Conservation (phyloP, 2,888 invertebrate genomes). For the Calephelis perditalis region DNA sequence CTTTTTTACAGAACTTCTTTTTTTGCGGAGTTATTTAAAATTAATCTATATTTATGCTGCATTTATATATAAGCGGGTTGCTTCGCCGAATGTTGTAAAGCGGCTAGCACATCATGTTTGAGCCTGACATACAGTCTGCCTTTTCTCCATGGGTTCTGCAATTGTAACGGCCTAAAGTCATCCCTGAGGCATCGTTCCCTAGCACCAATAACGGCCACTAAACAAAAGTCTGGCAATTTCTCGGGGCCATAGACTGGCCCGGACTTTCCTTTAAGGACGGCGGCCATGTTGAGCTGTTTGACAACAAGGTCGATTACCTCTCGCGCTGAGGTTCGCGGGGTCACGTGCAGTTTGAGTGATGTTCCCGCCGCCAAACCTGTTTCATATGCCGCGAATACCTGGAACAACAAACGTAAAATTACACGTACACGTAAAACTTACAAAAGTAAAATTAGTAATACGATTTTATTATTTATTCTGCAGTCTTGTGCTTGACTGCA, state of each 20-base stretch:
- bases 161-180: slow-evolving; percentile 94
- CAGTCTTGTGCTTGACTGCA: too few relatives aligned
- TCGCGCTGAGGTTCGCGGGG: slow-evolving; percentile 93
- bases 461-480: too few relatives aligned
- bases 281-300: slow-evolving; percentile 96
- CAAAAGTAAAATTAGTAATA: too few relatives aligned
- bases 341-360: slow-evolving; percentile 95
- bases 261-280: slow-evolving; percentile 88
- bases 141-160: slow-evolving; percentile 97
- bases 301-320: slow-evolving; percentile 98
- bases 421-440: too few relatives aligned
- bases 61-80: slow-evolving; percentile 82
- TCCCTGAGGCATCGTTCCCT: slow-evolving; percentile 95
- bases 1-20: too few relatives aligned
- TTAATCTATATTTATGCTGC: neutral
- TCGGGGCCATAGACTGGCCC: slow-evolving; percentile 92
- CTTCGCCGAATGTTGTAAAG: slow-evolving; percentile 91
- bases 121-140: slow-evolving; percentile 95
- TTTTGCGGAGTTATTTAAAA: too few relatives aligned
- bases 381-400: slow-evolving; percentile 97
- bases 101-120: slow-evolving; percentile 93
- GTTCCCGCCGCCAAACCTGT: slow-evolving; percentile 96
- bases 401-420: slow-evolving; percentile 45
- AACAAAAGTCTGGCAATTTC: slow-evolving; percentile 91
- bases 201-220: slow-evolving; percentile 97